Conservation (phyloP, 1,140 invertebrate species). For the Euschistus heros region DNA sequence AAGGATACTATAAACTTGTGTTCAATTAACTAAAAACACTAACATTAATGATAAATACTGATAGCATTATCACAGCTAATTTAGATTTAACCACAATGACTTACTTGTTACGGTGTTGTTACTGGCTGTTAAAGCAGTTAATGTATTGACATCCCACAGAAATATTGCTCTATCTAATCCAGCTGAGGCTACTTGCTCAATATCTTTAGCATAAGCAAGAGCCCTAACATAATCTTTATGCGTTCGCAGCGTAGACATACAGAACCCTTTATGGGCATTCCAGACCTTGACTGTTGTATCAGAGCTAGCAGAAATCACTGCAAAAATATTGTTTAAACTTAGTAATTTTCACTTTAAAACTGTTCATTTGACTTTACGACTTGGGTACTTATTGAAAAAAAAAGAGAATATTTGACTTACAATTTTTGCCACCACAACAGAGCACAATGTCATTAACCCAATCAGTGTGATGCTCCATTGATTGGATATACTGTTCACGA, state of each 20-base stretch:
- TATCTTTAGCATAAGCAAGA: slow-evolving; percentile 95
- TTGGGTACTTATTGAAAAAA: background rate
- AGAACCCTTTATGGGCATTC: slow-evolving; percentile 99
- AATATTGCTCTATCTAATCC: slow-evolving; percentile 95
- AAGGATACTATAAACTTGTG: no score
- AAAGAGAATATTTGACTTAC: slow-evolving; percentile 41
- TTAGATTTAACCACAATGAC: slow-evolving; percentile 28
- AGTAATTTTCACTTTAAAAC: background rate
- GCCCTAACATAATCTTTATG: slow-evolving; percentile 99
- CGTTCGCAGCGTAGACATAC: slow-evolving; percentile 92
- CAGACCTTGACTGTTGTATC: slow-evolving; percentile 99
- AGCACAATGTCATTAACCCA: slow-evolving; percentile 99
- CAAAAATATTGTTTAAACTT: slow-evolving; percentile 33
- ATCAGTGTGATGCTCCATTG: slow-evolving; percentile 97
- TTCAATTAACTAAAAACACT: no score
- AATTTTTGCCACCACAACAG: slow-evolving; percentile 90
- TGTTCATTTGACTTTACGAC: background rate
- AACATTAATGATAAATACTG: no score
- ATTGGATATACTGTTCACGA: slow-evolving; percentile 80
- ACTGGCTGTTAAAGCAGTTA: slow-evolving; percentile 92
- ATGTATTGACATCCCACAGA: slow-evolving; percentile 97
- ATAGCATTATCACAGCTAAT: no score
- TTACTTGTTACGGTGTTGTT: slow-evolving; percentile 98
- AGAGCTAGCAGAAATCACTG: slow-evolving; percentile 96
- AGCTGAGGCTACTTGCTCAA: slow-evolving; percentile 93